Conservation (phyloP, 2,888 invertebrate species). For the Andrena bucephala region DNA sequence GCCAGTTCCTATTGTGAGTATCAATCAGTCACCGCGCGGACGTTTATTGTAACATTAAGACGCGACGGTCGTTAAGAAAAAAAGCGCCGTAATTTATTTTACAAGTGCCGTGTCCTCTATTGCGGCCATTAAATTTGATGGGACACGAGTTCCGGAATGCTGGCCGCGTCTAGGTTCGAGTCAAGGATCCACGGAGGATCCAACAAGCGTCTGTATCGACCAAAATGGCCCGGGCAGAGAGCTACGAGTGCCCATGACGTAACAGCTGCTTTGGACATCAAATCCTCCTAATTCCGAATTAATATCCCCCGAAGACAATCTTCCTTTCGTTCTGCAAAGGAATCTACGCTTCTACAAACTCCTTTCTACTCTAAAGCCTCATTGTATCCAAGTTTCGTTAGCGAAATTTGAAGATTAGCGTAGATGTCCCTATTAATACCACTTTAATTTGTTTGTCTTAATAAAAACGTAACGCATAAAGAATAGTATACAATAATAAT, state of each 20-base stretch:
- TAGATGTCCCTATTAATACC: too few species aligned
- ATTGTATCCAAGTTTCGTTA: too few species aligned
- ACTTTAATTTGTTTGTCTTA: too few species aligned
- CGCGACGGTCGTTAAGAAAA: constrained; percentile 45
- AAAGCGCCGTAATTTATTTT: constrained; percentile 66
- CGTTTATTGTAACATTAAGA: constrained; percentile 68
- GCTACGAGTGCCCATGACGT: constrained; percentile 20
- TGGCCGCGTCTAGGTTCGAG: constrained; percentile 39
- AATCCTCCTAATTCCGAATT: too few species aligned
- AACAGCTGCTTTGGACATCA: constrained; percentile 8
- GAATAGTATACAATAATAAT: too few species aligned
- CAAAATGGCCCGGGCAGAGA: constrained; percentile 13
- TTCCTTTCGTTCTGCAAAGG: too few species aligned
- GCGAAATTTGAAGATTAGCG: too few species aligned
- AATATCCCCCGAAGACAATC: too few species aligned
- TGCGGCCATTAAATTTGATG: constrained; percentile 70
- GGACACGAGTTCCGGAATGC: constrained; percentile 54
- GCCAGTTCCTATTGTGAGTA: constrained; percentile 59
- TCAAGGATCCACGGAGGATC: constrained; percentile 20
- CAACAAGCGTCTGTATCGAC: not conserved
- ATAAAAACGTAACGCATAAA: too few species aligned
- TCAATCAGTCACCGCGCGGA: constrained; percentile 71
- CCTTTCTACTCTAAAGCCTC: too few species aligned
- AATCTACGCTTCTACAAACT: too few species aligned
- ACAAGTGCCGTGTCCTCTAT: constrained; percentile 68